phyloP scores from a whole-genome alignment of 2,888 invertebrate genomes.

The Heliconius hortense region DNA sequence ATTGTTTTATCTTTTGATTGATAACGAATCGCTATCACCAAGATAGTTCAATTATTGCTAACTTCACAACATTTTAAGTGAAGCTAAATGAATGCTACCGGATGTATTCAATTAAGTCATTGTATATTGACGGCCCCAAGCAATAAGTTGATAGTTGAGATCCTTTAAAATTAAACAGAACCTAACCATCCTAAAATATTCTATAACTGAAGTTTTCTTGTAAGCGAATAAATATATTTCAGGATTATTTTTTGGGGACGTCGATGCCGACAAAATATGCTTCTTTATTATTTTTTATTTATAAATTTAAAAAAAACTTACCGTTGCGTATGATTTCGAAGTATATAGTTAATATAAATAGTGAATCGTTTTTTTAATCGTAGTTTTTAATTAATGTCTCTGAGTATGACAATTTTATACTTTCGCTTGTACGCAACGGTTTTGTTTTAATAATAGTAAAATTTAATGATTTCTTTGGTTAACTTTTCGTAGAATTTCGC shows the following conservation, averaged over 20 bases:
- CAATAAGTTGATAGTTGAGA: slow-evolving; percentile 5
- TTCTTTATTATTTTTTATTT: background rate
- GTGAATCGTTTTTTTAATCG: too few relatives aligned
- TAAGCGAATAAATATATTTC: background rate
- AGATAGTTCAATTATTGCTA: background rate
- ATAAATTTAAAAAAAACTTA: background rate
- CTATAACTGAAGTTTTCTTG: background rate
- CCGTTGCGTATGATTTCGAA: slow-evolving; percentile 1
- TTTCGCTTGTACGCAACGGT: background rate
- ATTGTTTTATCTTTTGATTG: slow-evolving; percentile 20
- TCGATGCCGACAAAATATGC: background rate
- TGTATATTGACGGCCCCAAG: background rate
- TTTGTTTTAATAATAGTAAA: background rate
- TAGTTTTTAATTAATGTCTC: too few relatives aligned
- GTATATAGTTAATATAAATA: background rate
- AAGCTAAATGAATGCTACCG: background rate
- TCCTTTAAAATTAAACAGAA: background rate
- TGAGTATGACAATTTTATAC: background rate
- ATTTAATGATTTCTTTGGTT: background rate
- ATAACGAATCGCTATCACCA: slow-evolving; percentile 6
- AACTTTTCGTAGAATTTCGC: background rate
- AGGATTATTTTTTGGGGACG: background rate
- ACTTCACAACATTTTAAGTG: background rate
- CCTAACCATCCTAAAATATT: background rate
- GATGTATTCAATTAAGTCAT: background rate